Evolutionary conservation across 2,888 invertebrate genomes (phyloP).

Genomic region (Caenorhabditis sp.): DNA sequence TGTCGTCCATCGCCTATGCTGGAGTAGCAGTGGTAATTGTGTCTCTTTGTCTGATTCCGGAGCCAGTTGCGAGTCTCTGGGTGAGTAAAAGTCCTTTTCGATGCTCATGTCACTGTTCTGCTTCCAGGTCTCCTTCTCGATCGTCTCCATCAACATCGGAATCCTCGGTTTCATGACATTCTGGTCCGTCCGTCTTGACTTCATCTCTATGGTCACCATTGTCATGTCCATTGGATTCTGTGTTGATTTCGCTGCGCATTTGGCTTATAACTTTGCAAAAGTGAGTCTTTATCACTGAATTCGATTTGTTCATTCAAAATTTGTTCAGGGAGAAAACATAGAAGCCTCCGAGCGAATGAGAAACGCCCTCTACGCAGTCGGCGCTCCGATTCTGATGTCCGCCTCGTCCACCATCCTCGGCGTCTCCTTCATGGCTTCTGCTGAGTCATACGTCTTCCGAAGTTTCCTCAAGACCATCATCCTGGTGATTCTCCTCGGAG

Average conservation of each 20-base stretch:
- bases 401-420: conserved; percentile 94
- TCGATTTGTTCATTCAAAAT: no score
- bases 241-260: conserved; percentile 95
- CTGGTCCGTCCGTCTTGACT: conserved; percentile 91
- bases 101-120: no score
- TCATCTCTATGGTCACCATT: conserved; percentile 95
- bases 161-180: conserved; percentile 96
- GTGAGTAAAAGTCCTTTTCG: conserved; percentile 86
- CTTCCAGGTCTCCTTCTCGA: conserved; percentile 88
- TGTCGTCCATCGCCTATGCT: conserved; percentile 90
- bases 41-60: conserved; percentile 94
- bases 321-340: conserved; percentile 74
- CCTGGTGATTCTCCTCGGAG: conserved; percentile 94
- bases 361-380: conserved; percentile 92
- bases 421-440: conserved; percentile 90
- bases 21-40: conserved; percentile 90
- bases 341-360: conserved; percentile 88
- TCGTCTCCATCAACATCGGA: conserved; percentile 94
- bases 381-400: conserved; percentile 94
- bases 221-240: conserved; percentile 97
- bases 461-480: conserved; percentile 89
- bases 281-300: no score
- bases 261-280: conserved; percentile 88
- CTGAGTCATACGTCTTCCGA: conserved; percentile 89
- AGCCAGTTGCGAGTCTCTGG: conserved; percentile 93